Base-by-base conservation (phyloP, 1,140 invertebrate species). In the Thalassaphorura encarpata region DNA sequence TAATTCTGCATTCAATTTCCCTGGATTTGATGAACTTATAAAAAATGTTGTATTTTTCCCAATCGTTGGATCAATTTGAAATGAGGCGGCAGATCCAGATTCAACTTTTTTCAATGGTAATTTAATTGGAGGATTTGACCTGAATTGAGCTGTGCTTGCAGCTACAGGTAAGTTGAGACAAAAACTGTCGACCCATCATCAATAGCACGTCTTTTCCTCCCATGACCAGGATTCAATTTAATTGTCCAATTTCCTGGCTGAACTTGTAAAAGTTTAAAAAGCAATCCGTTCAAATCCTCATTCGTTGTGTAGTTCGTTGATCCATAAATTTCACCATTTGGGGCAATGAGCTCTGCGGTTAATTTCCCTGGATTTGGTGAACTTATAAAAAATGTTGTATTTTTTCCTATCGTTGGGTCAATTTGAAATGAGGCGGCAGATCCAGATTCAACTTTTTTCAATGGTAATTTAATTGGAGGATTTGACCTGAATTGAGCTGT, bases 191-290 rank as follows among this genome's bases (percentile, higher is more conserved):
- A 31, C 16, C 1, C 16, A 2, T 53, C 26, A 4, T 23, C 13
- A 21, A 15, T 3, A 13, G 16, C 19, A 36, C 52, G n/a, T 24
- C 33, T 54, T 29, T 18, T 54, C 4, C 42, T 46, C 23, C 5
- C 39, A 19, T 5, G 15, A 28, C 33, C 3, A 19, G 43, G 21
- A 33, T 46, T 54, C 21, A 54, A 8, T 11, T 36, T 54, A 3
- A 54, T n/a, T 5, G 21, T 21, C 52, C 52, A 54, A 28, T 54
- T 39, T 23, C 52, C 52, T 2, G 52, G 16, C 13, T 46, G 27
- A 2, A 54, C 52, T 47, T 54, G 42, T 13, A 46, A 21, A 3
- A 54, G 18, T 19, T 36, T 21, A 18, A 54, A 54, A 31, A 54
- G 27, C 6, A 54, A 31, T 39, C 47, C 40, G 6, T 27, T 16